Base-by-base conservation (phyloP, 2,888 invertebrate species). In the Tetragonisca angustula region DNA sequence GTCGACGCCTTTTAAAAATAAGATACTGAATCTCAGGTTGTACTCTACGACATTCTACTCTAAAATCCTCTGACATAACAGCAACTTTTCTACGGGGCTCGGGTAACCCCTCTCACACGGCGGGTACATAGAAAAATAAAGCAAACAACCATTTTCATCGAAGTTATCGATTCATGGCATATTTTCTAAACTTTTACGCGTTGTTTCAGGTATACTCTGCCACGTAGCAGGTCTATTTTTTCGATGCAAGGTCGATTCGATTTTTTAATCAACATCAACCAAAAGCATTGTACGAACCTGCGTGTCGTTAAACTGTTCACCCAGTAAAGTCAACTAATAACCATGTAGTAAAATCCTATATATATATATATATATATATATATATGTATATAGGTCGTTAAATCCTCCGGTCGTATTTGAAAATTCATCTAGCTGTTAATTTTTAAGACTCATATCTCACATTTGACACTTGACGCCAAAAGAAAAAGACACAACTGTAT, bases 31-130 rank as follows among this genome's bases (percentile, higher is more conserved):
- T 56, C 43, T 19, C 9, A n/a, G 15, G 24, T 59, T 59, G 49
- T 52, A 54, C 27, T 68, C 49, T 27, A n/a, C 24, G 62, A 59
- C 59, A 54, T 36, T 9, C 50, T 54, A 61, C 17, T 43, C 0
- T 43, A 4, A 36, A 52, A 43, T 43, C 43, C 13, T 52, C 21
- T 67, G 13, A 56, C 52, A 65, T 52, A 43, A 27, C 21, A 49
- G n/a, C 13, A 52, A 59, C n/a, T n/a, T 79, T 73, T 62, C 19
- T 5, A 61, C 2, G 72, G 83, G 76, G 76, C 65, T 83, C 72
- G 82, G 81, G 81, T 83, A 83, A 83, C 64, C 68, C 76, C 61
- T 75, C 24, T 65, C 32, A 27, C 49, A 5, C 17, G 43, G 43
- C 17, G 43, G 43, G 1, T 9, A 2, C 43, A 9, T 27, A n/a